A percentile compares a stretch with the other conserved stretches of the same genome.
phyloP scores from a whole-genome alignment of 2,797 vertebrate species.

The Sciurus carolinensis region DNA sequence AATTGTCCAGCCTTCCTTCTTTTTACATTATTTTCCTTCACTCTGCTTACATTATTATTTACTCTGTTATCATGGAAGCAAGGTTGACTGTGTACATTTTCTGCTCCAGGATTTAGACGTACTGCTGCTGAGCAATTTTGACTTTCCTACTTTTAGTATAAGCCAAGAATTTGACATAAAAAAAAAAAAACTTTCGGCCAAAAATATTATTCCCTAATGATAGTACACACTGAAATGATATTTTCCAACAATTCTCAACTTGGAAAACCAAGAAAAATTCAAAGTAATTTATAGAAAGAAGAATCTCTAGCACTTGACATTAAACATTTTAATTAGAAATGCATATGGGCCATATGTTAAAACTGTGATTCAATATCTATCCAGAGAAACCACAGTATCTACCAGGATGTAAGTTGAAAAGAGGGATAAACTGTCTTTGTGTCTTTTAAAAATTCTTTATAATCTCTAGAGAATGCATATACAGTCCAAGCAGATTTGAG shows the following conservation, averaged over 20 bases:
- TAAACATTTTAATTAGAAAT: slow-evolving; percentile 83
- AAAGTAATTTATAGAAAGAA: slow-evolving; percentile 75
- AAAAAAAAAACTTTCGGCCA: slow-evolving; percentile 64
- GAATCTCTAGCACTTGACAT: slow-evolving; percentile 72
- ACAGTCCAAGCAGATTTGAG: slow-evolving; percentile 43
- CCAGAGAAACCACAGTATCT: slow-evolving; percentile 67
- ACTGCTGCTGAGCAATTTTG: slow-evolving; percentile 10
- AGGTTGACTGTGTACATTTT: slow-evolving; percentile 3
- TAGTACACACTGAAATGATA: slow-evolving; percentile 64
- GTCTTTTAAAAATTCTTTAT: slow-evolving; percentile 79
- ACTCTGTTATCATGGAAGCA: not conserved
- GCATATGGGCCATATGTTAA: slow-evolving; percentile 77
- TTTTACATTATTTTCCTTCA: not conserved
- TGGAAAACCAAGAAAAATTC: slow-evolving; percentile 74
- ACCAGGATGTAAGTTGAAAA: slow-evolving; percentile 76
- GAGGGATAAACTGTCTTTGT: slow-evolving; percentile 67
- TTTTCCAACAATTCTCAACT: slow-evolving; percentile 69
- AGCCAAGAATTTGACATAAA: slow-evolving; percentile 78
- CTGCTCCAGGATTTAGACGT: not conserved
- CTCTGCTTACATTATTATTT: not conserved
- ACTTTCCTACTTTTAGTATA: slow-evolving; percentile 21
- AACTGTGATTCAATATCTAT: slow-evolving; percentile 66
- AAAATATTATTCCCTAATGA: slow-evolving; percentile 78
- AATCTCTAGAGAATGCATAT: slow-evolving; percentile 62
- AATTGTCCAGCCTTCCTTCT: not conserved